Evolutionary conservation across 2,888 invertebrate species (phyloP), one percentile per base, ranked within the genome.

Genomic region (Gymnoscelis rufifasciata): DNA sequence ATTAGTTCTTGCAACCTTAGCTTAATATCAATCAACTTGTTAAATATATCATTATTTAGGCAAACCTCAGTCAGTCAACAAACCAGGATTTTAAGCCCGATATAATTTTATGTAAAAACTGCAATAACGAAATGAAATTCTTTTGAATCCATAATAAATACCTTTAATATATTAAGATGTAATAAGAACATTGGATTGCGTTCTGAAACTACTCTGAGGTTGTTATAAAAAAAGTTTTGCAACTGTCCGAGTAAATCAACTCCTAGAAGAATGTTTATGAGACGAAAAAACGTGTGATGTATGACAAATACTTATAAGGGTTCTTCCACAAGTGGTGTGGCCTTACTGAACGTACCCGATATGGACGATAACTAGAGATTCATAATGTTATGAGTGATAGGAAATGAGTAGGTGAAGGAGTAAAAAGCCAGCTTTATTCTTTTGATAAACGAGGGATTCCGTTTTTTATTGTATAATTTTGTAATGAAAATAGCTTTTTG

Each of bases 261-360:
- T 33, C 33, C 19, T 35, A 35, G 35, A 35, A 35, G 1, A 35
- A 33, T 19, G 19, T 33, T 33, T 15, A 15, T 33, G 15, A 19
- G 15, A 33, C 7, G 8, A 35, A 35, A 35, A 43, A 47, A 45
- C 29, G 44, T 43, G 37, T 44, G 50, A 62, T 66, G 64, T 68
- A 66, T 59, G 62, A 70, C 65, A 66, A 68, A 71, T 71, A 66
- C 66, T 49, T 59, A 56, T 48, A 58, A 35, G 35, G 33, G 35
- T 11, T 7, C 35, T 6, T 23, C 3, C 7, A 23, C 35, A 15
- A 10, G 19, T 1, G 11, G 2, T 2, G 2, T 35, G 35, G 19
- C n/a, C 8, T 30, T 8, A 14, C 13, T 4, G 5, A 8, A 8
- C 8, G 13, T 3, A 30, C 12, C 13, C 7, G 13, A 30, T 11